Percentiles rank a stretch among this genome's conserved stretches.
These are phyloP conservation scores for Ctenodactylus gundi DNA, from an alignment of 2,113 vertebrate species.

Conservation along the genomic window DNA sequence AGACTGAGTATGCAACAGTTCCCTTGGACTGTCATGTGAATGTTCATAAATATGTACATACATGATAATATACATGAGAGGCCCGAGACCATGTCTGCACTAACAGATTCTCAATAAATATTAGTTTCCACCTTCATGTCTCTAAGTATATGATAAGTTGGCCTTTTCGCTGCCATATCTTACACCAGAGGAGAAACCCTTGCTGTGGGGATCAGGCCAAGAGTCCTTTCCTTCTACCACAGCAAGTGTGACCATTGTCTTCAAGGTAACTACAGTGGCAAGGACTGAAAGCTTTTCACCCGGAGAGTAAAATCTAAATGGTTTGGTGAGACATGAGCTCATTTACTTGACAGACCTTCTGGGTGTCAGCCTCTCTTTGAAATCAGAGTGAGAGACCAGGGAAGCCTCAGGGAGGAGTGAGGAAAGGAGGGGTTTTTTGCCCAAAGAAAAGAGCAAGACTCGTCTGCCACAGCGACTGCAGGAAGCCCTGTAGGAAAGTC, in stretches of 20 bases:
- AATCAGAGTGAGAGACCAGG: not conserved
- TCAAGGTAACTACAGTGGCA: not conserved
- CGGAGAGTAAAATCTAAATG: slow-evolving; percentile 29
- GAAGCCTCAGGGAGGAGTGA: not conserved
- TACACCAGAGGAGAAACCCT: not conserved
- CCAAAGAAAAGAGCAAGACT: not conserved
- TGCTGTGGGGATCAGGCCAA: not conserved
- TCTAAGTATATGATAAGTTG: not conserved
- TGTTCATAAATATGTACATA: not conserved
- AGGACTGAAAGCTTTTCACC: slow-evolving; percentile 26
- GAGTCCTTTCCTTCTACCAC: not conserved
- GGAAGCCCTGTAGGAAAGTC: not conserved
- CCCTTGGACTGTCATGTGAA: not conserved
- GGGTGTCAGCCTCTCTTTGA: not conserved
- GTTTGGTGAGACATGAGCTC: slow-evolving; percentile 24
- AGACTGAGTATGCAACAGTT: no score
- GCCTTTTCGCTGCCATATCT: not conserved
- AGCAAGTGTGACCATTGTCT: not conserved
- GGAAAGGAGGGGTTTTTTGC: not conserved
- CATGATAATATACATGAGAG: not conserved
- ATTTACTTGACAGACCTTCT: not conserved
- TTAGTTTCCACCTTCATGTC: not conserved
- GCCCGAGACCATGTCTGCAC: not conserved
- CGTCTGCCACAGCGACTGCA: accelerated
- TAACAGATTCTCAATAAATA: not conserved